Conservation (phyloP, 2,113 vertebrate species). For the Rhegmatorhina hoffmannsi region DNA sequence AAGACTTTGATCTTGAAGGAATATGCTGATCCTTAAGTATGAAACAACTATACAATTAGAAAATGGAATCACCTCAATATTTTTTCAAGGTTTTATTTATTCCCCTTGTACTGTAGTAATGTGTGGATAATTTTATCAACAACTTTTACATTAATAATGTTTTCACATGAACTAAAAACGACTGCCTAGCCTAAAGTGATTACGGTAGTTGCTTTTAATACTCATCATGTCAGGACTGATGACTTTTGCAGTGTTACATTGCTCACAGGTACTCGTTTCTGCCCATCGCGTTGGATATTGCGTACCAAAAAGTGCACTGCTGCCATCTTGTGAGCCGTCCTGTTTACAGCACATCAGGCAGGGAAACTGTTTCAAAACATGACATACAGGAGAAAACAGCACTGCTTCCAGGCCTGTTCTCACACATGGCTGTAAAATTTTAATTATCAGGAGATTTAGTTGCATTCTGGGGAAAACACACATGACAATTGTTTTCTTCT, state of each 20-base stretch:
- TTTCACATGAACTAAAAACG: background rate
- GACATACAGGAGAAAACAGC: rapidly evolving
- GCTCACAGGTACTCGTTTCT: background rate
- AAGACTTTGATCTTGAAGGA: background rate
- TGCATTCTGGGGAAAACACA: background rate
- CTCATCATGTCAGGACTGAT: rapidly evolving
- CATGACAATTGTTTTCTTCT: background rate
- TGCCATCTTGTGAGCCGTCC: conserved; percentile 66
- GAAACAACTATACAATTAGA: background rate
- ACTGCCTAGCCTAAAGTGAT: background rate
- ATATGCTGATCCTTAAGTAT: background rate
- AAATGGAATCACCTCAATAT: background rate
- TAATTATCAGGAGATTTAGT: background rate
- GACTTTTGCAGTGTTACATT: rapidly evolving
- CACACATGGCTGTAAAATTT: background rate
- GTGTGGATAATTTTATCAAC: rapidly evolving
- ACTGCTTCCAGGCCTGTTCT: background rate
- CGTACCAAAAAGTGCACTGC: background rate
- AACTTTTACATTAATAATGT: background rate
- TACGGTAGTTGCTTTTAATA: background rate
- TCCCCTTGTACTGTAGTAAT: background rate
- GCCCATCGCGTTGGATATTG: rapidly evolving
- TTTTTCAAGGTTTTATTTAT: background rate
- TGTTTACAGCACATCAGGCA: background rate
- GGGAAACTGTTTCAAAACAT: rapidly evolving